Conservation (phyloP, 1,140 invertebrate species). For the Apis florea region DNA sequence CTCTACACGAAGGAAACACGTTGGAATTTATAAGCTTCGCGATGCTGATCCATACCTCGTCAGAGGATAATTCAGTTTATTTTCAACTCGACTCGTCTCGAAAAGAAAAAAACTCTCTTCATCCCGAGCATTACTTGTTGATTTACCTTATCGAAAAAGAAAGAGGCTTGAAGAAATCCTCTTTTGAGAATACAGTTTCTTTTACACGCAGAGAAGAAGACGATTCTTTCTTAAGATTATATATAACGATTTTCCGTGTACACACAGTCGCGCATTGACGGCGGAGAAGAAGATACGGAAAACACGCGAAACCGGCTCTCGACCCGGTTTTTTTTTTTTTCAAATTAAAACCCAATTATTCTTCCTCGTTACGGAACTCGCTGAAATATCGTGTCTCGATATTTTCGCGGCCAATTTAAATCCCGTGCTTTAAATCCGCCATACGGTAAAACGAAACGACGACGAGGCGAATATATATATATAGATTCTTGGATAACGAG, state of each 20-base stretch:
- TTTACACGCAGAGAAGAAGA: too few relatives aligned
- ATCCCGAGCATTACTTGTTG: not conserved
- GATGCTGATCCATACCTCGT: not conserved
- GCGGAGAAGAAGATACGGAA: not conserved
- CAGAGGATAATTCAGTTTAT: constrained; percentile 30
- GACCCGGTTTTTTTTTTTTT: not conserved
- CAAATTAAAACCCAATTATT: constrained; percentile 43
- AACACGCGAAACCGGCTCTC: not conserved
- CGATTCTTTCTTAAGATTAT: not conserved
- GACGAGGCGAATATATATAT: too few relatives aligned
- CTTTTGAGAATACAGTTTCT: not conserved
- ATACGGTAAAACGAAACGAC: not conserved
- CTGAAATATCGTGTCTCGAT: constrained; percentile 23
- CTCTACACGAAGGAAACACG: constrained; percentile 14
- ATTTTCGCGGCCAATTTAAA: constrained; percentile 51
- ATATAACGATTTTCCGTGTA: not conserved
- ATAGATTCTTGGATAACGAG: constrained; percentile 22
- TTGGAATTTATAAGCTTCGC: constrained; percentile 40
- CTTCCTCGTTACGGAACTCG: not conserved
- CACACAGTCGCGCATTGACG: not conserved
- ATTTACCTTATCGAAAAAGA: too few relatives aligned
- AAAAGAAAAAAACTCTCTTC: not conserved
- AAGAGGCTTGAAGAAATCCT: not conserved
- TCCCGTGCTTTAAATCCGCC: constrained; percentile 35
- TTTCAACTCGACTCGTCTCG: constrained; percentile 4